These are phyloP conservation scores for Molossus molossus DNA, from an alignment of 2,797 vertebrate species.

Conservation along the genomic window DNA sequence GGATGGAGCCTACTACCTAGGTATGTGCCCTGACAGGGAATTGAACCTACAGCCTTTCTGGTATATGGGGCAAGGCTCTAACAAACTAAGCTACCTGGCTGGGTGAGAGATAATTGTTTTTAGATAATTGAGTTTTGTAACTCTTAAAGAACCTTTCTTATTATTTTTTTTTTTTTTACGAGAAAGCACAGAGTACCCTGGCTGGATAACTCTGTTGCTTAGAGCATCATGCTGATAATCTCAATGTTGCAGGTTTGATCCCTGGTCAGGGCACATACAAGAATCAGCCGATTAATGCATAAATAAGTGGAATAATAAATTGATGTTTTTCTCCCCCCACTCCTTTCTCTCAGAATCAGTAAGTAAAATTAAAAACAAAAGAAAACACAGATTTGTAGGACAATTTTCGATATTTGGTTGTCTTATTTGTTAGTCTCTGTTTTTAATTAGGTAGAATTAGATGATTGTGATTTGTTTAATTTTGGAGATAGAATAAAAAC, in stretches of 20 bases:
- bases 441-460: conserved; percentile 65
- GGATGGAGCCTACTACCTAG: neutral
- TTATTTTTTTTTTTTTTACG: neutral
- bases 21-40: neutral
- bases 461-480: conserved; percentile 51
- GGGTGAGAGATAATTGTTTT: neutral
- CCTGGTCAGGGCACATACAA: neutral
- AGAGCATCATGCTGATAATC: neutral
- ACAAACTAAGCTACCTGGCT: too few species aligned
- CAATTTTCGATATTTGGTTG: conserved; percentile 57
- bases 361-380: neutral
- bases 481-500: neutral
- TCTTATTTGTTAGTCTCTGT: conserved; percentile 31
- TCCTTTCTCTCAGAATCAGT: neutral
- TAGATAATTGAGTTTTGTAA: neutral
- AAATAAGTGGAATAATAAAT: neutral
- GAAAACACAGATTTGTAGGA: neutral
- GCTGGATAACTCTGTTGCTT: neutral
- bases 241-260: neutral
- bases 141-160: neutral
- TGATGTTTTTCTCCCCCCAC: too few species aligned
- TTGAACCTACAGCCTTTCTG: neutral
- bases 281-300: neutral
- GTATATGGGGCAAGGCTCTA: neutral
- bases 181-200: conserved; percentile 38